Conservation (phyloP, 1,140 invertebrate genomes). For the Proales similis region DNA sequence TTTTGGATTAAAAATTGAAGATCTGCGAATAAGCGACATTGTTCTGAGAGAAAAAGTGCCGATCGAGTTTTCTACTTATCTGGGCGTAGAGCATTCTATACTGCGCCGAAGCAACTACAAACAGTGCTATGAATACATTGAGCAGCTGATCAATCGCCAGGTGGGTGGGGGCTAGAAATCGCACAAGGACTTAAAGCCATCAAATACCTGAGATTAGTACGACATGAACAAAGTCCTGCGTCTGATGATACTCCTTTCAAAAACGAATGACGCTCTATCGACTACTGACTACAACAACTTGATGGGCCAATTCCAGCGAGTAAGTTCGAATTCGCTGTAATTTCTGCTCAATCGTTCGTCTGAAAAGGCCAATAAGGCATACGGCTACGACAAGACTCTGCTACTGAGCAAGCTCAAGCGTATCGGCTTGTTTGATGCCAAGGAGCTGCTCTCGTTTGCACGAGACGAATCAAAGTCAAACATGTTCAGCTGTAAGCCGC, state of each 20-base stretch:
- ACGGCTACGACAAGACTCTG: conserved; percentile 23
- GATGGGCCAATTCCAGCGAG: conserved; percentile 10
- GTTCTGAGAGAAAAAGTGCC: conserved; percentile 23
- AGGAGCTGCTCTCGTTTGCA: neutral
- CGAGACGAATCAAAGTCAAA: conserved; percentile 34
- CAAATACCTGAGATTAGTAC: conserved; percentile 4
- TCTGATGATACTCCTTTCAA: conserved; percentile 9
- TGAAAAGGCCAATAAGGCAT: neutral
- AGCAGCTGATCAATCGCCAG: conserved; percentile 24
- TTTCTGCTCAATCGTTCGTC: neutral
- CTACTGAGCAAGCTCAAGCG: conserved; percentile 6
- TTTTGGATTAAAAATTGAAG: neutral
- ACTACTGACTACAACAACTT: neutral
- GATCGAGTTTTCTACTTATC: conserved; percentile 19
- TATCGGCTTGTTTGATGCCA: conserved; percentile 2
- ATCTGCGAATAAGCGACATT: conserved; percentile 27
- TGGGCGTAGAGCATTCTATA: conserved; percentile 20
- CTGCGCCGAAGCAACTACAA: conserved; percentile 10
- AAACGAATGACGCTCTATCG: conserved; percentile 15
- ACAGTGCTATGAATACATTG: conserved; percentile 27
- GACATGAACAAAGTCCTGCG: conserved; percentile 24
- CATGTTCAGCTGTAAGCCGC: neutral
- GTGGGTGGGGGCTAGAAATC: neutral
- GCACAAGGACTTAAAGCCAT: neutral
- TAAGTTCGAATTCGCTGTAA: conserved; percentile 5